Conservation (phyloP, 2,888 invertebrate genomes). For the Rhagium mordax region DNA sequence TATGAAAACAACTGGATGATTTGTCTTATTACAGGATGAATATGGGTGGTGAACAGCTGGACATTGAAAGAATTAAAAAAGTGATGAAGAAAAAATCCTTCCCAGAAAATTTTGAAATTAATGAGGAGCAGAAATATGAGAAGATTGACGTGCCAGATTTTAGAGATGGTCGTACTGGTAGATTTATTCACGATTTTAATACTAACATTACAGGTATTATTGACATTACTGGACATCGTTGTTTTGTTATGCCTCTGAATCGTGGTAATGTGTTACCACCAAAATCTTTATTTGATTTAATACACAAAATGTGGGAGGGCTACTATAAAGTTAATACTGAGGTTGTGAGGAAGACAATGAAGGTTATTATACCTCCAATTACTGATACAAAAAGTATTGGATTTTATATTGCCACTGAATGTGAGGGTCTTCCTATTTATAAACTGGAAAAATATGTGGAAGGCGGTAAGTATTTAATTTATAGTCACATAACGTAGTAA, state of each 20-base stretch:
- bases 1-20: background rate
- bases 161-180: slow-evolving; percentile 84
- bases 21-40: slow-evolving; percentile 28
- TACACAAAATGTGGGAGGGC: slow-evolving; percentile 84
- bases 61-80: slow-evolving; percentile 29
- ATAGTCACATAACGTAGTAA: too few species aligned
- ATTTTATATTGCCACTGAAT: slow-evolving; percentile 80
- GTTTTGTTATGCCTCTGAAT: slow-evolving; percentile 94
- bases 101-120: slow-evolving; percentile 87
- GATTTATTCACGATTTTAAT: slow-evolving; percentile 94
- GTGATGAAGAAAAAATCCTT: slow-evolving; percentile 67
- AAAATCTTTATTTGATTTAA: slow-evolving; percentile 83
- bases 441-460: slow-evolving; percentile 78
- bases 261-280: slow-evolving; percentile 83
- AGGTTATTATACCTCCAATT: slow-evolving; percentile 81
- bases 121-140: slow-evolving; percentile 82
- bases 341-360: slow-evolving; percentile 83
- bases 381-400: slow-evolving; percentile 78
- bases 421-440: slow-evolving; percentile 81
- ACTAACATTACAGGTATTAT: slow-evolving; percentile 77
- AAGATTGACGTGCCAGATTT: slow-evolving; percentile 91
- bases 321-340: slow-evolving; percentile 88
- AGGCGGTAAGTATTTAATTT: slow-evolving; percentile 73
- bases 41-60: slow-evolving; percentile 18
- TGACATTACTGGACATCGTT: slow-evolving; percentile 73